Evolutionary conservation across 2,797 vertebrate genomes (phyloP), one percentile per base, ranked within the genome.

Genomic region (Alcedo atthis): DNA sequence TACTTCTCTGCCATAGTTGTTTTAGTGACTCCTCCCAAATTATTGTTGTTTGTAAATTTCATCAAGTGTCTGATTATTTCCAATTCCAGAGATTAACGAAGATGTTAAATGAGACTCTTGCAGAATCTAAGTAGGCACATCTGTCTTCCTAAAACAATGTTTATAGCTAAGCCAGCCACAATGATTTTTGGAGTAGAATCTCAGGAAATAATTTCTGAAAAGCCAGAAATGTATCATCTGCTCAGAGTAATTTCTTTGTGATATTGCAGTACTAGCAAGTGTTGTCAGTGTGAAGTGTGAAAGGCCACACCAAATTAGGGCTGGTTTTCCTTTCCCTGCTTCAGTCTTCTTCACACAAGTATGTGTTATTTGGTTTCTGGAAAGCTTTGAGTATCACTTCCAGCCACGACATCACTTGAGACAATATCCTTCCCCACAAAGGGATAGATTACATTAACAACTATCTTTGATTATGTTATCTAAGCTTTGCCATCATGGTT

Each of bases 11-110:
- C 62, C 19, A 9, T 24, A 18, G 11, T 83, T 90, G 42, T 87
- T 94, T 84, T 81, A 33, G 35, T 66, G 45, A 79, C 76, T 94
- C 74, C 85, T 94, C 70, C 74, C 77, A 92, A 86, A 92, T 94
- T 88, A 93, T 63, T 89, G 51, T 25, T 95, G 90, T 93, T 95
- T 85, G 84, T 61, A 94, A 94, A 93, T 92, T 94, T 92, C 62
- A 85, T 85, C 43, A 89, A 83, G 58, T 0, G 1, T 20, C 22
- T 89, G 94, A 88, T 93, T 91, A 95, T 90, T 90, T 92, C 83
- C 64, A 90, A 88, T 95, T 92, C 66, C 79, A 94, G 78, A 94
- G 54, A 92, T 87, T 75, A 90, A 85, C 0, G 1, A 92, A 93
- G 78, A 93, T 30, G 25, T 92, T 87, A 90, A 96, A 90, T 32